Conservation (phyloP, 2,888 invertebrate genomes). For the Drosophila leonis region DNA sequence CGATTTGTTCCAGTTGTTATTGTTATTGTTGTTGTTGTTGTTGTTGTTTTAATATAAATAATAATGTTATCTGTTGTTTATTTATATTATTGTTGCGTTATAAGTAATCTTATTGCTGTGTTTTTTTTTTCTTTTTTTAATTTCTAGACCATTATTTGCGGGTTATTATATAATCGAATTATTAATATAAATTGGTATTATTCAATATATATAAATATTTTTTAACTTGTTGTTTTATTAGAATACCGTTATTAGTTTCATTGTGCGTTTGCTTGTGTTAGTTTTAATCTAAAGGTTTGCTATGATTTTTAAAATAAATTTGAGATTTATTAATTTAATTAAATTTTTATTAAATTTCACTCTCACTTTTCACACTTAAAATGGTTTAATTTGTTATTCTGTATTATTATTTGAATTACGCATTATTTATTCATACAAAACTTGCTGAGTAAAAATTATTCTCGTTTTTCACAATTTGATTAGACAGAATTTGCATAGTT, state of each 20-base stretch:
- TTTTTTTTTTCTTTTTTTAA: not conserved
- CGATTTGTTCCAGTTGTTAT: constrained; percentile 58
- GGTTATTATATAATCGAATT: constrained; percentile 17
- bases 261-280: constrained; percentile 71
- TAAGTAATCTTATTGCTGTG: constrained; percentile 2
- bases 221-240: constrained; percentile 48
- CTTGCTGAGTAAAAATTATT: not conserved
- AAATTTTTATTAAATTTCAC: not conserved
- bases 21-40: constrained; percentile 22
- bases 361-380: not conserved
- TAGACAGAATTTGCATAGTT: constrained; percentile 7
- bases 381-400: no score
- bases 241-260: constrained; percentile 69
- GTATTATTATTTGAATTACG: not conserved
- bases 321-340: not conserved
- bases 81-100: constrained; percentile 2
- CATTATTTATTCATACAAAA: not conserved
- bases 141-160: constrained; percentile 3
- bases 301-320: constrained; percentile 16
- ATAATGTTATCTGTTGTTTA: not conserved
- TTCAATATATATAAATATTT: constrained; percentile 26
- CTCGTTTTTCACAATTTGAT: not conserved
- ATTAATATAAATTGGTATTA: constrained; percentile 12
- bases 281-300: constrained; percentile 59
- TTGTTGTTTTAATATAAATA: constrained; percentile 17